phyloP scores from a whole-genome alignment of 2,888 invertebrate species.

The Drosophila cracens region DNA sequence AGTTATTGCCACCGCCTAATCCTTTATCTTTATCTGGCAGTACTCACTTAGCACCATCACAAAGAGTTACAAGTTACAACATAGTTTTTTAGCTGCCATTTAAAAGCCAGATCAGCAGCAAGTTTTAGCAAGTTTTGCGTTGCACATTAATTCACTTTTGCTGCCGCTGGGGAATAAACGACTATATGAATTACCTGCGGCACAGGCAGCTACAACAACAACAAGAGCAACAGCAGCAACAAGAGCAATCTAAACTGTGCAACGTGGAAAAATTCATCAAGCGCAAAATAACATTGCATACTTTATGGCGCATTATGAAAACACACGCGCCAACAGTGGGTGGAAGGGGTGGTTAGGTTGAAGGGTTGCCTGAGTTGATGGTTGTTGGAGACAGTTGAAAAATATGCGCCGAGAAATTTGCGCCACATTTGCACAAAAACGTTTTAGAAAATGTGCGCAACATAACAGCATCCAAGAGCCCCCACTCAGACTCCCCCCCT shows the following conservation, averaged over 20 bases:
- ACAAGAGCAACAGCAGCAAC: conserved; percentile 24
- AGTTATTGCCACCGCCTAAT: neutral
- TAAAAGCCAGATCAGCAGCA: conserved; percentile 26
- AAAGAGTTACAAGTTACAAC: neutral
- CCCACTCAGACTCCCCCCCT: neutral
- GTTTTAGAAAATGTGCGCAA: conserved; percentile 72
- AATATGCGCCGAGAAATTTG: conserved; percentile 48
- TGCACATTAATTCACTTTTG: conserved; percentile 68
- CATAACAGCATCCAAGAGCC: conserved; percentile 36
- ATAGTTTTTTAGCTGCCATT: conserved; percentile 1
- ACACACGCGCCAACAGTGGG: conserved; percentile 56
- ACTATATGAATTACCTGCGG: conserved; percentile 40
- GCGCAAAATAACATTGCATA: conserved; percentile 80
- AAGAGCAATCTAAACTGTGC: conserved; percentile 55
- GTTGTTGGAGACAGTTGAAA: conserved; percentile 5
- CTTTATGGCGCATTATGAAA: conserved; percentile 80
- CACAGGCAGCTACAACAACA: conserved; percentile 16
- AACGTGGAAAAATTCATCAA: conserved; percentile 78
- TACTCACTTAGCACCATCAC: neutral
- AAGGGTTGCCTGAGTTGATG: conserved; percentile 2
- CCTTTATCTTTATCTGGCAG: neutral
- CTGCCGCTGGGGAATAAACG: conserved; percentile 3
- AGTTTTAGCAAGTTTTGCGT: conserved; percentile 17
- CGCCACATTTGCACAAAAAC: conserved; percentile 75
- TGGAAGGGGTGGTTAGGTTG: conserved; percentile 1